Evolutionary conservation across 2,113 vertebrate genomes (phyloP).

Genomic region (Pardalotus punctatus): DNA sequence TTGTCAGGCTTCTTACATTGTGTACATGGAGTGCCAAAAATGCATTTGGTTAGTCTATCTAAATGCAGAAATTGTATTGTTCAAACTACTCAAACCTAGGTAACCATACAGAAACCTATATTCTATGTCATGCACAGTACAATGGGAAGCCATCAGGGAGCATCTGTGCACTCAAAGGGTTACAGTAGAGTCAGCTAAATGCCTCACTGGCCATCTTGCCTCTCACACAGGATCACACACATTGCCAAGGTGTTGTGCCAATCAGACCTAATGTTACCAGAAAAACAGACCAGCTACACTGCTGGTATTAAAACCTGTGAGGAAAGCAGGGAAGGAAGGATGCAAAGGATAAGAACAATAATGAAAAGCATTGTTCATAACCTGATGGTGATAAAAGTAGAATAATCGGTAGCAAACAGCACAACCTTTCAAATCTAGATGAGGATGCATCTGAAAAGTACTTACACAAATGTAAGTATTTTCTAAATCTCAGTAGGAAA

Average conservation of each 20-base stretch:
- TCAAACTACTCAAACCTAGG: neutral
- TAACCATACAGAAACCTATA: neutral
- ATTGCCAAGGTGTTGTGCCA: accelerated
- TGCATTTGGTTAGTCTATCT: neutral
- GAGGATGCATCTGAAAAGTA: neutral
- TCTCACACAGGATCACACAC: neutral
- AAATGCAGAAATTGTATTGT: accelerated
- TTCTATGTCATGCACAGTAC: accelerated
- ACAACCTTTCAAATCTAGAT: neutral
- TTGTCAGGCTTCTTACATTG: neutral
- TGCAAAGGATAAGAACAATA: neutral
- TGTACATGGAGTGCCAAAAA: neutral
- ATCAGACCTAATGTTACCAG: neutral
- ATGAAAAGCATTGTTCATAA: neutral
- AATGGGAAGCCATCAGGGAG: accelerated
- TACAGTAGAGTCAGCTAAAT: neutral
- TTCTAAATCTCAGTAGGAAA: neutral
- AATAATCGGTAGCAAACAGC: neutral
- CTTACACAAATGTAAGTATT: neutral
- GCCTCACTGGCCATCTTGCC: neutral
- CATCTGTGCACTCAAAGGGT: neutral
- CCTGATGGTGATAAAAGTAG: neutral
- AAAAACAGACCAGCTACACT: neutral
- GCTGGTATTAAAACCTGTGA: neutral
- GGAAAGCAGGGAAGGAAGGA: neutral